Evolutionary conservation across 2,888 invertebrate genomes (phyloP).

Genomic region (Melikaiella ostensackeni): DNA sequence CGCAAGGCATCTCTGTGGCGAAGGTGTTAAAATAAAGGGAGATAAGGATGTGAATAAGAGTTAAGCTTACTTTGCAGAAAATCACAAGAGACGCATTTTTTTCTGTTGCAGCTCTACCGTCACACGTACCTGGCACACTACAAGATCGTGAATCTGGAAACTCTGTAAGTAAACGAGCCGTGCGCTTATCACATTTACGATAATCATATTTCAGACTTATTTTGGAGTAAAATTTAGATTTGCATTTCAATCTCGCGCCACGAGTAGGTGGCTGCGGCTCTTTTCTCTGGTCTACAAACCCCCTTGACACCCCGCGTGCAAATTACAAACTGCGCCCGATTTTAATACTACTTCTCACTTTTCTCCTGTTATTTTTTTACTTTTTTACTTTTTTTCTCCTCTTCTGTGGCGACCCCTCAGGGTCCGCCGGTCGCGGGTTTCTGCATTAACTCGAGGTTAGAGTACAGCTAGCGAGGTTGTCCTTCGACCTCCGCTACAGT

Average conservation of each 20-base stretch:
- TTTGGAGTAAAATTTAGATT: constrained; percentile 67
- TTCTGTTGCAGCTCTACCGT: constrained; percentile 84
- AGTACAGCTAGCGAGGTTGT: constrained; percentile 56
- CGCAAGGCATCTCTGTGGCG: background rate
- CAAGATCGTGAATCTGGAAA: constrained; percentile 82
- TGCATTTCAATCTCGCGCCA: constrained; percentile 70
- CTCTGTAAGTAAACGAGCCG: constrained; percentile 76
- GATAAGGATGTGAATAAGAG: background rate
- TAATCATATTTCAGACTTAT: constrained; percentile 71
- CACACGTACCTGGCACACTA: constrained; percentile 89
- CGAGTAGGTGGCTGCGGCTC: constrained; percentile 19
- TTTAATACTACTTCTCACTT: constrained; percentile 65
- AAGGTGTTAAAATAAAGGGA: background rate
- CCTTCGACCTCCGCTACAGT: constrained; percentile 52
- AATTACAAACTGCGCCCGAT: constrained; percentile 69
- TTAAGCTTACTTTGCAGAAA: background rate
- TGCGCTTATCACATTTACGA: constrained; percentile 66
- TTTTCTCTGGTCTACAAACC: constrained; percentile 24
- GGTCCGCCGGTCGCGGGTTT: constrained; percentile 63
- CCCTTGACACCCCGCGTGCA: constrained; percentile 53
- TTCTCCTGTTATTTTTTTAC: constrained; percentile 45
- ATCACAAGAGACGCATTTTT: constrained; percentile 44
- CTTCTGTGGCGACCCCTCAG: constrained; percentile 47
- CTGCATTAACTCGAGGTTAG: constrained; percentile 67
- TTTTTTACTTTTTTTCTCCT: constrained; percentile 26